phyloP scores from a whole-genome alignment of 2,888 invertebrate genomes.

The Pardosa pseudoannulata region DNA sequence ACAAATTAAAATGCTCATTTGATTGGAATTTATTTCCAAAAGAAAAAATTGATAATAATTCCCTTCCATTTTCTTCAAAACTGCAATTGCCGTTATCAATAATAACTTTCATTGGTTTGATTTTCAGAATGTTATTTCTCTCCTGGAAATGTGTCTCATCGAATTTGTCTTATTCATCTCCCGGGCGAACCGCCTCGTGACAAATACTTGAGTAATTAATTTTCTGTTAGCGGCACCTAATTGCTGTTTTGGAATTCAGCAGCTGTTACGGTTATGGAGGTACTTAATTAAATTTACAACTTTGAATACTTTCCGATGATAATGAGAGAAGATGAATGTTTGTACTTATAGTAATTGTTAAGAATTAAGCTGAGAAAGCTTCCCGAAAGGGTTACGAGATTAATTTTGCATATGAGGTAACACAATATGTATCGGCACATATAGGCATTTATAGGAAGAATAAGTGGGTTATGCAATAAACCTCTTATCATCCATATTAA shows the following conservation, averaged over 20 bases:
- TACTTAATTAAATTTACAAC: constrained; percentile 13
- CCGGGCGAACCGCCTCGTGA: background rate
- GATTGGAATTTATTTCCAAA: no score
- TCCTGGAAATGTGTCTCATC: background rate
- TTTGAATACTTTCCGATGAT: constrained; percentile 1
- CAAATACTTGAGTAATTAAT: constrained; percentile 15
- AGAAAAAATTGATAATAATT: no score
- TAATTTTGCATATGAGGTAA: background rate
- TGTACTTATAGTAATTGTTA: background rate
- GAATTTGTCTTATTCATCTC: background rate
- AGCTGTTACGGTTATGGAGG: background rate
- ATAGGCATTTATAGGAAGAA: no score
- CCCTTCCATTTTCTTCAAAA: no score
- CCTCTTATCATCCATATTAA: no score
- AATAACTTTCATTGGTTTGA: no score
- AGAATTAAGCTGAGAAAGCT: background rate
- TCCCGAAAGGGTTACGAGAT: background rate
- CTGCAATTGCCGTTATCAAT: no score
- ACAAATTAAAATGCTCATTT: no score
- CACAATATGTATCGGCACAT: no score
- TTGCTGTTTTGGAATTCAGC: constrained; percentile 8
- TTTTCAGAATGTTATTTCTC: no score
- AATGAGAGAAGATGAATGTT: constrained; percentile 3
- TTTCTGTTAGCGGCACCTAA: constrained; percentile 4
- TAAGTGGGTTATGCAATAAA: no score